Evolutionary conservation across 2,888 invertebrate genomes (phyloP).

Genomic region (Buathra laborator): DNA sequence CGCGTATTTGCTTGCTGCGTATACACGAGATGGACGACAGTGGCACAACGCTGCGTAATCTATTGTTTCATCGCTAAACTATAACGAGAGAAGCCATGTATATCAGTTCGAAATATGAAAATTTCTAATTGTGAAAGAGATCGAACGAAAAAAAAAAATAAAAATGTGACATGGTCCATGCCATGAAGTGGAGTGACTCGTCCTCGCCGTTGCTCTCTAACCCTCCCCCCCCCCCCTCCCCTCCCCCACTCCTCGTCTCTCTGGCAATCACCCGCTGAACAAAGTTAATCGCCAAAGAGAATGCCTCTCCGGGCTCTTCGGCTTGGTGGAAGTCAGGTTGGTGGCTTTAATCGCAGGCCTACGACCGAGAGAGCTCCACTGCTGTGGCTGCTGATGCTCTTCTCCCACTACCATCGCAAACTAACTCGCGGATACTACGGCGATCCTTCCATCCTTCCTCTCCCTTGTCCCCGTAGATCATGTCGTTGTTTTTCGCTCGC

Average conservation of each 20-base stretch:
- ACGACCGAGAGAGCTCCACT: conserved; percentile 67
- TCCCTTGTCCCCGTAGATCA: conserved; percentile 11
- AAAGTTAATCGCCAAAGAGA: conserved; percentile 52
- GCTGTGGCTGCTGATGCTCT: conserved; percentile 55
- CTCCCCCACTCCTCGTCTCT: conserved; percentile 11
- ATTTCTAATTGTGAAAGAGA: neutral
- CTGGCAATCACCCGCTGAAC: conserved; percentile 33
- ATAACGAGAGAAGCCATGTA: neutral
- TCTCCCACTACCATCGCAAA: conserved; percentile 62
- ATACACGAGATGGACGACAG: conserved; percentile 34
- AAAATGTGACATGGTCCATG: conserved; percentile 16
- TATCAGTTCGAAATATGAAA: neutral
- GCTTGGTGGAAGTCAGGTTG: conserved; percentile 62
- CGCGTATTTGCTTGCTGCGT: conserved; percentile 49
- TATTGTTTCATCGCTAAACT: conserved; percentile 21
- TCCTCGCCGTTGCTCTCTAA: conserved; percentile 34
- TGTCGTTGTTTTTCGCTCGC: conserved; percentile 26
- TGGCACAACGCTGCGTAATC: neutral
- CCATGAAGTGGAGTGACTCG: conserved; percentile 20
- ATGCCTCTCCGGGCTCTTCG: conserved; percentile 15
- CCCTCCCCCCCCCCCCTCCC: neutral
- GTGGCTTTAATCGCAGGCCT: conserved; percentile 73
- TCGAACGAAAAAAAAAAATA: neutral
- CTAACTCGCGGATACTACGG: conserved; percentile 54
- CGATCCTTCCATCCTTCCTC: conserved; percentile 45